Base-by-base conservation (phyloP, 2,888 invertebrate species). In the Aspidapion aeneum region DNA sequence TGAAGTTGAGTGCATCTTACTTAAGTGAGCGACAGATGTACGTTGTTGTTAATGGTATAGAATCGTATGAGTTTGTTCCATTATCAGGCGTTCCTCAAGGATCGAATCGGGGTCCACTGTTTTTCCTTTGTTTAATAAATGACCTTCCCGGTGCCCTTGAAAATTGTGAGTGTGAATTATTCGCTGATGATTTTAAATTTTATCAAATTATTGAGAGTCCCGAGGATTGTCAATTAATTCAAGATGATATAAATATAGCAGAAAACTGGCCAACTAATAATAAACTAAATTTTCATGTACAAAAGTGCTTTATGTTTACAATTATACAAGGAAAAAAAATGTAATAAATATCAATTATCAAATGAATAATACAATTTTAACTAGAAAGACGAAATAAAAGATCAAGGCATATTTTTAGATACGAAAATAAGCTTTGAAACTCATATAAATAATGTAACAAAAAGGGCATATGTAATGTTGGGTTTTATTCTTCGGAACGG, bases 11-110 rank as follows among this genome's bases (percentile, higher is more conserved):
- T 52, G 52, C 52, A 9, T 52, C 52, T 5, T 52, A 52, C 17
- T n/a, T 5, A n/a, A 52, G n/a, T 17, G 35, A 12, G 3, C 3
- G 35, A 35, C 3, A 7, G 3, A 35, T 35, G 35, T 35, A 35
- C 12, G 52, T 17, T 52, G 52, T 17, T 5, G 5, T 5, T 52
- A 19, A 19, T 52, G 52, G 52, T 52, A n/a, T 52, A 9, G 52
- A 52, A n/a, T 52, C 52, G 3, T 19, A 52, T n/a, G 52, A 52
- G n/a, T 52, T 52, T n/a, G 52, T 52, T 52, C 52, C 52, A 9
- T 52, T 52, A 3, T 52, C 52, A 52, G 52, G 52, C 19, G 19
- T 52, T n/a, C 52, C 52, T 5, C 52, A 52, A 19, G 52, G 52
- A 19, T 52, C 52, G 17, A 52, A 52, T 52, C 17, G 3, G 52